Conservation (phyloP, 2,888 invertebrate species). For the Melanargia galathea region DNA sequence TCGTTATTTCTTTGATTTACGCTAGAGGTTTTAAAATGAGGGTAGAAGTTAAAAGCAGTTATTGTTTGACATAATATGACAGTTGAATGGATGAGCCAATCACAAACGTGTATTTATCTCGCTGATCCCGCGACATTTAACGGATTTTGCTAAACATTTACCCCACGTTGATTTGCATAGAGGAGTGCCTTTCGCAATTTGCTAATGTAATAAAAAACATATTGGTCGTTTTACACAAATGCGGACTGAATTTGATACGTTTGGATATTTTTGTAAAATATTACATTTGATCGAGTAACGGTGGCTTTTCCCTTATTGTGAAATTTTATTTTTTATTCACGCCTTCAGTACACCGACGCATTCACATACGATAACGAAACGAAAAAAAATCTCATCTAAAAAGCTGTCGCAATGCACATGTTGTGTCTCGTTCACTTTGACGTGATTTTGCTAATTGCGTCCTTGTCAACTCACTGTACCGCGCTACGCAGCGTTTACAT, state of each 20-base stretch:
- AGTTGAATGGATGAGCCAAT: slow-evolving; percentile 3
- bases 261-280: slow-evolving; percentile 57
- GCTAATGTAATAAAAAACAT: slow-evolving; percentile 42
- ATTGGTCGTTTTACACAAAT: slow-evolving; percentile 57
- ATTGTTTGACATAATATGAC: not conserved
- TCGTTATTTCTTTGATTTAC: not conserved
- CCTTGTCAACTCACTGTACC: too few species aligned
- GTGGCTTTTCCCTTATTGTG: slow-evolving; percentile 43
- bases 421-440: too few species aligned
- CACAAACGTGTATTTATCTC: not conserved
- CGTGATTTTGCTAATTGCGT: too few species aligned
- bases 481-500: too few species aligned
- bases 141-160: slow-evolving; percentile 29
- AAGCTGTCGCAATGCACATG: too few species aligned
- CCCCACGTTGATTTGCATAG: slow-evolving; percentile 55
- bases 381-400: too few species aligned
- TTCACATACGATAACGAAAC: too few species aligned
- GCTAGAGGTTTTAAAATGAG: not conserved
- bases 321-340: slow-evolving; percentile 20
- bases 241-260: slow-evolving; percentile 69
- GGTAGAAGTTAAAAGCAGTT: not conserved
- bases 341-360: too few species aligned
- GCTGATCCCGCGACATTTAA: slow-evolving; percentile 6
- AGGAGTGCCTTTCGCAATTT: slow-evolving; percentile 71
- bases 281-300: slow-evolving; percentile 7